Percentiles rank a stretch among this genome's conserved stretches.
phyloP scores from a whole-genome alignment of 2,797 vertebrate species.

The Paramormyrops hopkinsi region DNA sequence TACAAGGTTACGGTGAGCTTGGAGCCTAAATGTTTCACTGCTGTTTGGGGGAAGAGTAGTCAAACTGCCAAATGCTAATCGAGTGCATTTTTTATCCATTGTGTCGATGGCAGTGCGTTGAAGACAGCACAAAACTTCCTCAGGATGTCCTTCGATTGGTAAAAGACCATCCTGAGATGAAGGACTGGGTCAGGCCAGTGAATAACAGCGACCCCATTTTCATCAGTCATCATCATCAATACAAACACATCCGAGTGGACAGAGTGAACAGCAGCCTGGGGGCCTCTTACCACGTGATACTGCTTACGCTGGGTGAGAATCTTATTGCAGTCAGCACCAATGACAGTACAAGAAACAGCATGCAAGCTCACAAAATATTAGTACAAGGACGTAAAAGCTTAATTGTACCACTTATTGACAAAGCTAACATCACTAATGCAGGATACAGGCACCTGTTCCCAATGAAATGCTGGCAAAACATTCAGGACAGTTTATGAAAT shows the following conservation, averaged over 20 bases:
- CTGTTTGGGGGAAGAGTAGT: not conserved
- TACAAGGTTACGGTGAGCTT: not conserved
- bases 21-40: not conserved
- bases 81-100: not conserved
- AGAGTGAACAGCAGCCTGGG: not conserved
- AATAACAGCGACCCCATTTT: conserved; percentile 36
- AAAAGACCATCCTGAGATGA: conserved; percentile 42
- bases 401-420: not conserved
- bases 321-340: not conserved
- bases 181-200: conserved; percentile 40
- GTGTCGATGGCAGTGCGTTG: not conserved
- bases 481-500: not conserved
- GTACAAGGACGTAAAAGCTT: not conserved
- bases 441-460: not conserved
- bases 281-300: conserved; percentile 30
- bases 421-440: not conserved
- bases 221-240: conserved; percentile 40
- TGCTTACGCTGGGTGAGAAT: conserved; percentile 55
- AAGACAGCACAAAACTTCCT: conserved; percentile 29
- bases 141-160: not conserved
- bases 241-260: conserved; percentile 53
- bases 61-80: not conserved
- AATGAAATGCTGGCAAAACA: not conserved
- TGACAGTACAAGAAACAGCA: not conserved
- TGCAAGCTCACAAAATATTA: not conserved